Evolutionary conservation across 2,888 invertebrate species (phyloP).

Genomic region (Apeira syringaria): DNA sequence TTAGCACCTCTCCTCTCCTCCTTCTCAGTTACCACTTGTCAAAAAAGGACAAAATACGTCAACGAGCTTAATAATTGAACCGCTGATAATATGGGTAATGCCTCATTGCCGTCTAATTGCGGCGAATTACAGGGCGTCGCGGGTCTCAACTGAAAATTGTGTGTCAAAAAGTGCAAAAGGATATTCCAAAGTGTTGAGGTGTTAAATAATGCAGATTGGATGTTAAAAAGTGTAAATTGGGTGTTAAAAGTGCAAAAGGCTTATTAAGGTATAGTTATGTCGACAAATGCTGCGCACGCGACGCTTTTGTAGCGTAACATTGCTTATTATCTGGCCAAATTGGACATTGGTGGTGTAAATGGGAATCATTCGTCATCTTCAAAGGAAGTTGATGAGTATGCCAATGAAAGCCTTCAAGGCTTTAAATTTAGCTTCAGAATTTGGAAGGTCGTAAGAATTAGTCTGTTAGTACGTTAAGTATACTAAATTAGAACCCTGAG

Average conservation of each 20-base stretch:
- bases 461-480: background rate
- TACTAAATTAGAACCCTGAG: background rate
- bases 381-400: conserved; percentile 25
- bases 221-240: conserved; percentile 27
- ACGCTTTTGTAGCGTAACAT: conserved; percentile 29
- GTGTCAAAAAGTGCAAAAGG: conserved; percentile 52
- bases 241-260: conserved; percentile 28
- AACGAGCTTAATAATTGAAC: conserved; percentile 20
- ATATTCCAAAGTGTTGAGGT: conserved; percentile 3
- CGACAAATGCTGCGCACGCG: conserved; percentile 38
- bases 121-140: conserved; percentile 59
- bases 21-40: conserved; percentile 5
- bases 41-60: conserved; percentile 17
- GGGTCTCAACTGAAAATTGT: conserved; percentile 66
- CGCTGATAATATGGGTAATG: conserved; percentile 23
- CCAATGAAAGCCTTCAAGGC: conserved; percentile 23
- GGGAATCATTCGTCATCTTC: conserved; percentile 25
- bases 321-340: conserved; percentile 29
- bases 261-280: conserved; percentile 39
- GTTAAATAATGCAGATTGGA: no score
- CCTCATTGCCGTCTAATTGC: conserved; percentile 52
- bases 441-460: background rate
- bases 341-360: conserved; percentile 14
- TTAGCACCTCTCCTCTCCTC: conserved; percentile 6
- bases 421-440: background rate